A percentile compares a stretch with the other conserved stretches of the same genome.
Conservation (phyloP, 2,888 invertebrate species). For the Lutraria lutraria region DNA sequence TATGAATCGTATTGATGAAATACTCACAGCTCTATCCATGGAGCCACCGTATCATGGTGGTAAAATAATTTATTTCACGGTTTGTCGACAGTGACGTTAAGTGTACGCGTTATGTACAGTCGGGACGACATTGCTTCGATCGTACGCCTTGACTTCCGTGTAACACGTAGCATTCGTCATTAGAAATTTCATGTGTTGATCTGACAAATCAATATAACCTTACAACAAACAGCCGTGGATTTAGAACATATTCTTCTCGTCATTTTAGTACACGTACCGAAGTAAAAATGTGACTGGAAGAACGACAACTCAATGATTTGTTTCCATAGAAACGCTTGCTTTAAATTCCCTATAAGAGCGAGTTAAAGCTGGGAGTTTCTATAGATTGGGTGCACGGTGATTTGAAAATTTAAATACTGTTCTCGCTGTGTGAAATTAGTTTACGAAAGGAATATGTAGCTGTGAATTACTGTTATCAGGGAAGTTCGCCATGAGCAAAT, state of each 20-base stretch:
- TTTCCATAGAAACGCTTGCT: conserved; percentile 39
- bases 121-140: neutral
- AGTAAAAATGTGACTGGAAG: conserved; percentile 34
- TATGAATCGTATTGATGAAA: conserved; percentile 11
- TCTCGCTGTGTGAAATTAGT: neutral
- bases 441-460: neutral
- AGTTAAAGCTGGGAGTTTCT: neutral
- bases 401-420: conserved; percentile 13
- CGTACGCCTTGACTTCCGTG: neutral
- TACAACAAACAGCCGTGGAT: neutral
- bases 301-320: conserved; percentile 38
- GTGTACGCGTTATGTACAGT: neutral
- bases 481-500: neutral
- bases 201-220: neutral
- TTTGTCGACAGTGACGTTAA: neutral
- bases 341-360: conserved; percentile 32
- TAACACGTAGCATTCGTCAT: neutral
- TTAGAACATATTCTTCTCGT: neutral
- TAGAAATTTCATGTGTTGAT: conserved; percentile 7
- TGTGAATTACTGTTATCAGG: neutral
- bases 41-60: neutral
- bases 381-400: neutral
- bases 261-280: neutral
- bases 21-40: neutral
- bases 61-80: neutral